Percentiles rank a stretch among this genome's conserved stretches.
These are phyloP conservation scores for Donacobius atricapilla DNA, from an alignment of 2,113 vertebrate genomes.

Conservation along the genomic window DNA sequence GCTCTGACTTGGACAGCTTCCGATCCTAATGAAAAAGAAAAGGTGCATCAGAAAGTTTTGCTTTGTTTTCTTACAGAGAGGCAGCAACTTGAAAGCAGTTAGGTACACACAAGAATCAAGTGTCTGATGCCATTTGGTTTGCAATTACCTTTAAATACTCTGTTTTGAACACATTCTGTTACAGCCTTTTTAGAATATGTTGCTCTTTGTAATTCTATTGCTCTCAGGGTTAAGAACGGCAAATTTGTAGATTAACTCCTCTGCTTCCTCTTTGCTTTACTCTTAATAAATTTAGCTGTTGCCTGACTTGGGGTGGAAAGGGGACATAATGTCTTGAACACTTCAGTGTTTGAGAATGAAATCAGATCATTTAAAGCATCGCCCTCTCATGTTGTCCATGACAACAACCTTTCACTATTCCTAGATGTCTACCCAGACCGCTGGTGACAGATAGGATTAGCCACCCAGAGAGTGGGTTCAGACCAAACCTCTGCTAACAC, in stretches of 20 bases:
- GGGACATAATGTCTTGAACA: neutral
- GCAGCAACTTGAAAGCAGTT: neutral
- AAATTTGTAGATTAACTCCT: neutral
- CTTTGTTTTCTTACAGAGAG: neutral
- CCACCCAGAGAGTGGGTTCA: neutral
- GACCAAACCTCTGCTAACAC: neutral
- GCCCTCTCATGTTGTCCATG: neutral
- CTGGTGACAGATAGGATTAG: neutral
- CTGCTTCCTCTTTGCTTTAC: neutral
- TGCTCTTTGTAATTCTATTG: neutral
- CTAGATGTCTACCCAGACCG: neutral
- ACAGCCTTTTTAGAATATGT: neutral
- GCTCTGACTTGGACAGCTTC: constrained; percentile 94
- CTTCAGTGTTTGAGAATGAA: neutral
- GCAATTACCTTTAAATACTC: neutral
- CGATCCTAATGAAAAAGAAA: constrained; percentile 82
- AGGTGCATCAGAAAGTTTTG: neutral
- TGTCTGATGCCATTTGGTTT: neutral
- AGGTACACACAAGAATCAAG: neutral
- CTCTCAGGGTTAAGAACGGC: neutral
- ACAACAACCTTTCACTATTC: neutral
- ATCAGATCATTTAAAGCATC: neutral
- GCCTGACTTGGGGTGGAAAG: neutral
- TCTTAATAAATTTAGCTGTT: neutral
- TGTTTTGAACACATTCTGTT: neutral